Percentiles rank a stretch among this genome's conserved stretches.
Conservation (phyloP, 1,140 invertebrate species). For the Sipha flava region DNA sequence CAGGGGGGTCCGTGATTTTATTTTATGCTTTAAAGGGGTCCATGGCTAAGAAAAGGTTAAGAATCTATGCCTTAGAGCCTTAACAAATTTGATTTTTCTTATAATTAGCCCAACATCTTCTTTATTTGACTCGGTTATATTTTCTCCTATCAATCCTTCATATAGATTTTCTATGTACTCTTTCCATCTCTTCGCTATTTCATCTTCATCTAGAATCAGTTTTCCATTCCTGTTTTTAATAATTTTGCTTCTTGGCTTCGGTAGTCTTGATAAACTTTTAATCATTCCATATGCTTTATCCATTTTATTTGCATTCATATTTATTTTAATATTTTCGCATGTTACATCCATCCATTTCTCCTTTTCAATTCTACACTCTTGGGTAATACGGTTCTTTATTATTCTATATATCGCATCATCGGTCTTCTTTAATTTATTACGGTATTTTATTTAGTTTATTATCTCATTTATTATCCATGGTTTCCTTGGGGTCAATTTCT, state of each 20-base stretch:
- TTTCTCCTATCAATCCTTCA: neutral
- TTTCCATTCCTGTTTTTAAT: neutral
- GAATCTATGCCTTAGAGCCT: too few species aligned
- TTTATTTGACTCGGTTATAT: neutral
- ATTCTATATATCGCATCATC: neutral
- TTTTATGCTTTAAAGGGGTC: too few species aligned
- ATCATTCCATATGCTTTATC: slow-evolving; percentile 12
- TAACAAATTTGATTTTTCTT: neutral
- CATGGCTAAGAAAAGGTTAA: too few species aligned
- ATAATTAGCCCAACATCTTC: neutral
- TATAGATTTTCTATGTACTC: too few species aligned
- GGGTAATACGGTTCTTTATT: slow-evolving; percentile 7
- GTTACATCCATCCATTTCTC: slow-evolving; percentile 20
- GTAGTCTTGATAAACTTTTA: neutral
- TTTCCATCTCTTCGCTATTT: neutral
- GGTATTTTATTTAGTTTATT: neutral
- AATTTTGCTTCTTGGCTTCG: slow-evolving; percentile 13
- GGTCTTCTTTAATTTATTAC: neutral
- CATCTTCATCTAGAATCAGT: neutral
- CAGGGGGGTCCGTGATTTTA: too few species aligned
- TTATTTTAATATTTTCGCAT: slow-evolving; percentile 11
- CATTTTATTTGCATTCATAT: slow-evolving; percentile 2
- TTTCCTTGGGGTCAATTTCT: slow-evolving; percentile 6
- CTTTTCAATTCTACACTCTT: neutral
- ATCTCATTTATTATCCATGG: slow-evolving; percentile 21